A percentile compares a stretch with the other conserved stretches of the same genome.
phyloP scores from a whole-genome alignment of 2,888 invertebrate species.

The Temnothorax rugatulus region DNA sequence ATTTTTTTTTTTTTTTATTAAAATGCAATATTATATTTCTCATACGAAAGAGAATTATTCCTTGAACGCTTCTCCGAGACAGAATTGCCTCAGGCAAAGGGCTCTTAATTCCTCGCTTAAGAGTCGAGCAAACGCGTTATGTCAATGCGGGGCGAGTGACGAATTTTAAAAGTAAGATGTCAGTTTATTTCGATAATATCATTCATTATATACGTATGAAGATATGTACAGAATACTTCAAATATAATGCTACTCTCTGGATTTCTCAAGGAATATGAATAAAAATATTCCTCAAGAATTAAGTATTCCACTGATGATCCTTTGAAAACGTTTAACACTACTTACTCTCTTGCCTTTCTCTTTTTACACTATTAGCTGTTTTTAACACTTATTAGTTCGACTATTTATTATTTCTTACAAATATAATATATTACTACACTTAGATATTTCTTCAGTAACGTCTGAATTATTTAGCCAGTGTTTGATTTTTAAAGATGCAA shows the following conservation, averaged over 20 bases:
- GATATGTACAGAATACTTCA: not conserved
- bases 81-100: not conserved
- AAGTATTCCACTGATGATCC: not conserved
- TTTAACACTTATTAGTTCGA: slow-evolving; percentile 5
- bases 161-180: slow-evolving; percentile 18
- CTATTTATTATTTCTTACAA: not conserved
- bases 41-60: not conserved
- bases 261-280: not conserved
- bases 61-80: not conserved
- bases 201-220: not conserved
- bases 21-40: not conserved
- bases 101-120: slow-evolving; percentile 1
- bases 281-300: not conserved
- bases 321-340: not conserved
- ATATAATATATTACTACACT: not conserved
- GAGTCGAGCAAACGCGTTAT: not conserved
- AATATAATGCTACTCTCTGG: not conserved
- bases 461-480: not conserved
- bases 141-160: not conserved
- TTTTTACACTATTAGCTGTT: not conserved
- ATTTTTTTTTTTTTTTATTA: not conserved
- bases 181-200: not conserved
- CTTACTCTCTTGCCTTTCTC: not conserved
- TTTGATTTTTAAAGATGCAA: not conserved
- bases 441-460: not conserved